These are phyloP conservation scores for Irena cyanogastra DNA, from an alignment of 2,113 vertebrate genomes.

Conservation along the genomic window DNA sequence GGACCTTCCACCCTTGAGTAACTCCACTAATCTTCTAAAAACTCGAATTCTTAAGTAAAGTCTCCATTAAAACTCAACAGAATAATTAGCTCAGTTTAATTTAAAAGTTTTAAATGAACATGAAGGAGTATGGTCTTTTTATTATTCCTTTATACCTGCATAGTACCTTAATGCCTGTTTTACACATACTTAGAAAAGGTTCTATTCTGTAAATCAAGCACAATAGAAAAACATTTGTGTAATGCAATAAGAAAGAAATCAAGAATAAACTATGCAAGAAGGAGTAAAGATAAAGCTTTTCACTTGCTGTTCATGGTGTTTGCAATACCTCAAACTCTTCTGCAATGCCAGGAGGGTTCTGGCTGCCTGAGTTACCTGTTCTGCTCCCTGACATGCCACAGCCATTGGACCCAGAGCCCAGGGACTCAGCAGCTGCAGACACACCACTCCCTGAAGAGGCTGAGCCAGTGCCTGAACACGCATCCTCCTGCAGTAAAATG, in stretches of 20 bases:
- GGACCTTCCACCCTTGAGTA: background rate
- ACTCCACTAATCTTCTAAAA: background rate
- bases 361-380: constrained; percentile 73
- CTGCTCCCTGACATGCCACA: constrained; percentile 77
- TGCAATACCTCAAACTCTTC: background rate
- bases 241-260: background rate
- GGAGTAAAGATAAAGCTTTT: background rate
- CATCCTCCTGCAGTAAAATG: constrained; percentile 84
- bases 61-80: background rate
- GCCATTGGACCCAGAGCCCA: constrained; percentile 83
- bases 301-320: background rate
- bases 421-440: constrained; percentile 74
- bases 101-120: background rate
- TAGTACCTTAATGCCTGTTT: background rate
- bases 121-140: background rate
- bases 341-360: background rate
- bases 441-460: constrained; percentile 77
- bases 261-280: background rate
- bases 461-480: constrained; percentile 82
- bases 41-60: background rate
- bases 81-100: background rate
- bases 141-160: background rate
- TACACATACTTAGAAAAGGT: background rate
- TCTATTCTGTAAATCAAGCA: background rate
- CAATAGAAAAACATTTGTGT: background rate